A percentile compares a stretch with the other conserved stretches of the same genome.
phyloP scores from a whole-genome alignment of 2,888 invertebrate species.

The Aphrophora alni region DNA sequence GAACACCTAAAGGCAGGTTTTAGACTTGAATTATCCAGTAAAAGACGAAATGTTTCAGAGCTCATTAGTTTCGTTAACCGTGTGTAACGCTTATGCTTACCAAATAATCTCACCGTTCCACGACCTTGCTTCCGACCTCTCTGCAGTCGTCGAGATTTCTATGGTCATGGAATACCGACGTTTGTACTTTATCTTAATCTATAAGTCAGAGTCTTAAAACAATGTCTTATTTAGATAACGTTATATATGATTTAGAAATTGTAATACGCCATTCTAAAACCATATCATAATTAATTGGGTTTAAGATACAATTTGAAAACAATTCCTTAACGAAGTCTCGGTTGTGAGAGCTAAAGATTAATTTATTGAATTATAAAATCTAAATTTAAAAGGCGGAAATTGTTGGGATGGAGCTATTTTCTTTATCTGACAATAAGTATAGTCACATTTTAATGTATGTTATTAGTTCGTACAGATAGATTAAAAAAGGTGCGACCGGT shows the following conservation, averaged over 20 bases:
- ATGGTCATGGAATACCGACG: background rate
- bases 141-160: background rate
- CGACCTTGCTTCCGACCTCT: conserved; percentile 2
- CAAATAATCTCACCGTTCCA: conserved; percentile 6
- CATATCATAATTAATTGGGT: background rate
- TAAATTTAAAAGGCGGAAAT: too few species aligned
- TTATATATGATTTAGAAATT: background rate
- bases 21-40: background rate
- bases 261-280: background rate
- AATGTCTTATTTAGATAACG: background rate
- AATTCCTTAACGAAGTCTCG: too few species aligned
- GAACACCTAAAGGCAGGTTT: background rate
- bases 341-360: too few species aligned
- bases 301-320: background rate
- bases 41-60: background rate
- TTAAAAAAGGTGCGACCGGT: too few species aligned
- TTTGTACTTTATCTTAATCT: too few species aligned
- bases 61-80: background rate
- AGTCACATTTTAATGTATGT: too few species aligned
- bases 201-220: background rate
- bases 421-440: too few species aligned
- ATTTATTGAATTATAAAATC: too few species aligned
- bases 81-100: background rate
- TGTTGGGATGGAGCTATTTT: too few species aligned
- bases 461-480: too few species aligned